Evolutionary conservation across 2,888 invertebrate genomes (phyloP), one percentile per base, ranked within the genome.

Genomic region (Xestia ashworthii): DNA sequence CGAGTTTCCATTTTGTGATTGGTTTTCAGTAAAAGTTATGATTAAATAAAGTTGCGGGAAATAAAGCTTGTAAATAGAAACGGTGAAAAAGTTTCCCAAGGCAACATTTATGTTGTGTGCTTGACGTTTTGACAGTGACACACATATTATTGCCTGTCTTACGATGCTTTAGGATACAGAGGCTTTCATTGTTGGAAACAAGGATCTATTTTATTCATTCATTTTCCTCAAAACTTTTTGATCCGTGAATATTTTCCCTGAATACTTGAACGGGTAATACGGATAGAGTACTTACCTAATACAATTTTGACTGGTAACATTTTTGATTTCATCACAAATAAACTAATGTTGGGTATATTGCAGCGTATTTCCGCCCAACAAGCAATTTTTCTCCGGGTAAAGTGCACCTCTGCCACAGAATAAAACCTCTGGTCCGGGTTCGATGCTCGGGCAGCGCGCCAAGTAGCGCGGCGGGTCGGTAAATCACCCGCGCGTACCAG

Each of bases 391-490:
- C 93, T 92, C 89, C 73, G 86, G 84, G 91, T 86, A 93, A 92
- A 93, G 91, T 93, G 93, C 92, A 92, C 89, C 89, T 90, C n/a
- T n/a, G n/a, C n/a, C n/a, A n/a, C n/a, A n/a, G n/a, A n/a, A n/a
- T n/a, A n/a, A n/a, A n/a, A 92, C 89, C 89, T 90, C 88, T 90
- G 89, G 87, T 89, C 89, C 88, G 93, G 92, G 93, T 94, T 94
- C 93, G 94, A 93, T 91, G 92, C 90, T 92, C 93, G 94, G 95
- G 95, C 95, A 94, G 60, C 81, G 88, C 89, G 95, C 95, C 95
- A 95, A 95, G 93, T 94, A 91, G 94, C 93, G 91, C 93, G 92
- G 91, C 90, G 91, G 90, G 92, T 90, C 92, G 91, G 93, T 94
- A 94, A 94, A 94, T 93, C 93, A 93, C 85, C 82, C 90, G 89